phyloP scores from a whole-genome alignment of 2,797 vertebrate species.

The Cyprinella venusta region DNA sequence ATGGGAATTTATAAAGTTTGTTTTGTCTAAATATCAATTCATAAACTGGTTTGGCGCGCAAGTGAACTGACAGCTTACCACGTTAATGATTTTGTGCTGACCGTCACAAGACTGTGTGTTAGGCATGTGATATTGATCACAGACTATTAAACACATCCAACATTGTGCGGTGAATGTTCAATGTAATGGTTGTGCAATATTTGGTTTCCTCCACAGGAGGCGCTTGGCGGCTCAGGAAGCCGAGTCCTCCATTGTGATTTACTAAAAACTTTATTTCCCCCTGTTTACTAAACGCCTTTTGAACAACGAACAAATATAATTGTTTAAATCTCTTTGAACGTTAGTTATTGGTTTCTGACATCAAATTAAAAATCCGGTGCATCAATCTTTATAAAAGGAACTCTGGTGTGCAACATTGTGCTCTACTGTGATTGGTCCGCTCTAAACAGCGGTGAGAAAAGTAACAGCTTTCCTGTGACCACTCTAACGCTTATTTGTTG shows the following conservation, averaged over 20 bases:
- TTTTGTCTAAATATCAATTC: not conserved
- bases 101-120: slow-evolving; percentile 62
- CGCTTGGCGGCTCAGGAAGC: not conserved
- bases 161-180: too few relatives aligned
- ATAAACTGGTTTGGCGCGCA: not conserved
- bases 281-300: too few relatives aligned
- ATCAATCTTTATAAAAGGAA: not conserved
- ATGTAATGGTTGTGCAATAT: not conserved
- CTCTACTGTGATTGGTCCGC: not conserved
- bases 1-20: too few relatives aligned
- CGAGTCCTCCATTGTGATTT: not conserved
- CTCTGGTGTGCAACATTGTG: not conserved
- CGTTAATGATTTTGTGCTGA: slow-evolving; percentile 35
- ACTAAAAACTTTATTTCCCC: not conserved
- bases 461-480: not conserved
- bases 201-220: not conserved
- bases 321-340: not conserved
- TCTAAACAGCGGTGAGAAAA: not conserved
- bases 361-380: too few relatives aligned
- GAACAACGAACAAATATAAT: not conserved
- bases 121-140: slow-evolving; percentile 62
- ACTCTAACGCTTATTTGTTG: fast-evolving
- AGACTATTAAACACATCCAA: not conserved
- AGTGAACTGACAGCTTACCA: not conserved
- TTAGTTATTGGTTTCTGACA: too few relatives aligned